Evolutionary conservation across 2,888 invertebrate species (phyloP).

Genomic region (Platypus cylindrus): DNA sequence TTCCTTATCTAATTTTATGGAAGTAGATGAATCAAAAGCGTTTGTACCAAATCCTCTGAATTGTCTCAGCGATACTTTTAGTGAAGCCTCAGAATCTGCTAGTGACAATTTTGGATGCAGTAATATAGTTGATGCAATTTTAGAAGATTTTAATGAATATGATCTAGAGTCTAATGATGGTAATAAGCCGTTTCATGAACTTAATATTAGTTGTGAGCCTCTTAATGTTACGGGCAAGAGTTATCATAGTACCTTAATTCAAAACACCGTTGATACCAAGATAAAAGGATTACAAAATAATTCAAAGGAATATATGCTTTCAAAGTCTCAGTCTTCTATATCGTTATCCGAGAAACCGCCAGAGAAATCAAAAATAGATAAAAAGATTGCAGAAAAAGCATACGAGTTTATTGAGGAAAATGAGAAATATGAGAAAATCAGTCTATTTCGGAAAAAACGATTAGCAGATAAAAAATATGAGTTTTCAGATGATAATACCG

Average conservation of each 20-base stretch:
- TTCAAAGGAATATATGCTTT: slow-evolving; percentile 31
- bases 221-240: slow-evolving; percentile 36
- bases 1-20: slow-evolving; percentile 21
- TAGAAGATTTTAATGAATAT: slow-evolving; percentile 36
- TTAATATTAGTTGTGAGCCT: slow-evolving; percentile 37
- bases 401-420: slow-evolving; percentile 79
- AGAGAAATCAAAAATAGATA: slow-evolving; percentile 29
- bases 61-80: slow-evolving; percentile 27
- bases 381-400: slow-evolving; percentile 54
- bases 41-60: slow-evolving; percentile 8
- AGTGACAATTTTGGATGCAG: slow-evolving; percentile 31
- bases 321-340: slow-evolving; percentile 28
- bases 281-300: slow-evolving; percentile 30
- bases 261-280: slow-evolving; percentile 33
- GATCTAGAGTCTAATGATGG: slow-evolving; percentile 35
- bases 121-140: slow-evolving; percentile 33
- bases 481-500: slow-evolving; percentile 66
- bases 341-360: slow-evolving; percentile 12
- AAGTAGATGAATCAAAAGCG: slow-evolving; percentile 19
- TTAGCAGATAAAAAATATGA: slow-evolving; percentile 87
- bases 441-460: slow-evolving; percentile 69
- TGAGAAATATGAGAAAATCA: slow-evolving; percentile 76
- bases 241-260: slow-evolving; percentile 34
- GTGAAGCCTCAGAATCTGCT: slow-evolving; percentile 32
- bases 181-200: slow-evolving; percentile 36